Conservation (phyloP, 2,888 invertebrate species). For the Epinotia ramella region DNA sequence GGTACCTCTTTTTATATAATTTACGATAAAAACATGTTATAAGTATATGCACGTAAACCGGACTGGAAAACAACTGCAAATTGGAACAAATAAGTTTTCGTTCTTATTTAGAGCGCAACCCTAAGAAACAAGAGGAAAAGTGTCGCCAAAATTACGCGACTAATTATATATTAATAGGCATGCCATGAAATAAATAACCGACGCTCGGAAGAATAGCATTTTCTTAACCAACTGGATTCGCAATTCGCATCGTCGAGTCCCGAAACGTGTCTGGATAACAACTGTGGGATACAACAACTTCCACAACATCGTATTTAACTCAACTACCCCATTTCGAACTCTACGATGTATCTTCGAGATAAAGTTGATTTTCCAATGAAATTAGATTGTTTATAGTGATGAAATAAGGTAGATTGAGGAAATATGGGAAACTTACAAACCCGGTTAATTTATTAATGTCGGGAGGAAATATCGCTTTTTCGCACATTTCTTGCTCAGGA, state of each 20-base stretch:
- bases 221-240: constrained; percentile 5
- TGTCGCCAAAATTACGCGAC: no score
- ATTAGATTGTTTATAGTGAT: not conserved
- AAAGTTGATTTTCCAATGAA: not conserved
- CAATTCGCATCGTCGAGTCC: constrained; percentile 14
- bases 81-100: no score
- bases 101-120: no score
- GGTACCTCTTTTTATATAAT: no score
- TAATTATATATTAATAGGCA: not conserved
- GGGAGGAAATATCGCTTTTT: constrained; percentile 21
- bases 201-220: not conserved
- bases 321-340: not conserved
- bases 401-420: not conserved
- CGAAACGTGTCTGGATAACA: constrained; percentile 31
- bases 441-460: constrained; percentile 22
- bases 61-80: no score
- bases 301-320: constrained; percentile 1
- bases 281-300: not conserved
- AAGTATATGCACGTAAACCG: no score
- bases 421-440: constrained; percentile 17
- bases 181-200: not conserved
- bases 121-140: no score
- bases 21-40: no score
- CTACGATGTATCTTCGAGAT: not conserved
- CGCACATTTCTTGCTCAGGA: constrained; percentile 3